Base-by-base conservation (phyloP, 64 coral and sea anemone genomes). In the Dendrophyllia cribrosa region DNA sequence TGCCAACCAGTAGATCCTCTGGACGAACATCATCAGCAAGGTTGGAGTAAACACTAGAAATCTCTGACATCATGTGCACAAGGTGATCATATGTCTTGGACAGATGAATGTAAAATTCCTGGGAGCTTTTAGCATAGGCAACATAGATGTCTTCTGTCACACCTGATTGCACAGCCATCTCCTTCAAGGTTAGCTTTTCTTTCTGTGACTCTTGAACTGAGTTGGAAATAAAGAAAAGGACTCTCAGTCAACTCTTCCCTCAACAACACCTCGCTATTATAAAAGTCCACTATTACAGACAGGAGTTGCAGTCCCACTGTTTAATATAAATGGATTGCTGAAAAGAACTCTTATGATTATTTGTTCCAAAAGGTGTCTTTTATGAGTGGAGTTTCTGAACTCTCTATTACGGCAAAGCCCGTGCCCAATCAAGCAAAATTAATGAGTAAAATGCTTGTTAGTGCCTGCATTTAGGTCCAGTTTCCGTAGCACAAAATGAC, bases 101-200 rank as follows among this genome's bases (percentile, higher is more conserved):
- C 45, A 93, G 77, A 15, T 94, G 92, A 53, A 94, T 55, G 58
- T 75, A 94, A 53, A 94, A 89, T 20, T 83, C 92, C 45, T 59
- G 22, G 20, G 58, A 58, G 61, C 82, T 93, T 53, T 87, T 66
- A 68, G 58, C 75, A 59, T 93, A 66, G 59, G 61, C 58, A 52
- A 93, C 83, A 87, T 93, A 93, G 3, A 75, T 82, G 52, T 93
- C 83, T 15, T 86, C 21, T 55, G 43, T 56, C 17, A 67, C 47
- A 26, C 63, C 91, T 5, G 49, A 10, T 21, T 67, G 62, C 24
- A 93, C 17, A 21, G 83, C 15, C 8, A 87, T 48, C 44, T 87
- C 58, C 9, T 53, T 47, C 16, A 87, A 87, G 10, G 9, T 66
- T 86, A 6, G 12, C 72, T 21, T 61, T 91, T 21, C 19, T 64